These are phyloP conservation scores for Cololabis saira DNA, from an alignment of 2,113 vertebrate species.

Conservation along the genomic window DNA sequence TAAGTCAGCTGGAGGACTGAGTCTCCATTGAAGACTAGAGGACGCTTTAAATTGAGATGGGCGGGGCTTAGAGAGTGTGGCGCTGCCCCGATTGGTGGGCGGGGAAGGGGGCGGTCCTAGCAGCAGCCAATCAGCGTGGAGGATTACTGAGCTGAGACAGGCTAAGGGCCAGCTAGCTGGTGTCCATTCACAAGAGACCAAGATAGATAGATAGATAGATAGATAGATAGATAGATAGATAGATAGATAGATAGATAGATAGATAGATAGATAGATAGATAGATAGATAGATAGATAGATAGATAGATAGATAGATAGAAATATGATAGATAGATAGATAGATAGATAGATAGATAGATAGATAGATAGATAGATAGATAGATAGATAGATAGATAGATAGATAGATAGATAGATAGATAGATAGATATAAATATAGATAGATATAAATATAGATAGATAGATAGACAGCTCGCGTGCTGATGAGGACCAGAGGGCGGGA, in stretches of 20 bases:
- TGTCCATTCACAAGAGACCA: constrained; percentile 70
- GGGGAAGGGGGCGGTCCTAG: constrained; percentile 80
- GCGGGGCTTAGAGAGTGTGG: constrained; percentile 77
- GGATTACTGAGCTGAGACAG: constrained; percentile 45
- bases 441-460: constrained; percentile 19
- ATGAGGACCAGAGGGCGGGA: too few relatives aligned
- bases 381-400: constrained; percentile 17
- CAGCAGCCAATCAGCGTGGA: constrained; percentile 69
- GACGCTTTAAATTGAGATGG: constrained; percentile 86
- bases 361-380: constrained; percentile 17
- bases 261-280: constrained; percentile 18
- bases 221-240: constrained; percentile 21
- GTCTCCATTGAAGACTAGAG: constrained; percentile 83
- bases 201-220: constrained; percentile 15
- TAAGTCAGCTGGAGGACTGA: constrained; percentile 77
- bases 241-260: constrained; percentile 19
- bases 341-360: constrained; percentile 21
- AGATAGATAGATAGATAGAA: too few relatives aligned
- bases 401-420: constrained; percentile 15
- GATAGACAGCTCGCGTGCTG: too few relatives aligned
- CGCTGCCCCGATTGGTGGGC: constrained; percentile 80
- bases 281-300: constrained; percentile 16
- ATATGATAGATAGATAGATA: constrained; percentile 17
- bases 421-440: constrained; percentile 19
- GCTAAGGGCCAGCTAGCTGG: constrained; percentile 37